Percentiles rank a stretch among this genome's conserved stretches.
These are phyloP conservation scores for Campoletis raptor DNA, from an alignment of 2,888 invertebrate species.

Conservation along the genomic window DNA sequence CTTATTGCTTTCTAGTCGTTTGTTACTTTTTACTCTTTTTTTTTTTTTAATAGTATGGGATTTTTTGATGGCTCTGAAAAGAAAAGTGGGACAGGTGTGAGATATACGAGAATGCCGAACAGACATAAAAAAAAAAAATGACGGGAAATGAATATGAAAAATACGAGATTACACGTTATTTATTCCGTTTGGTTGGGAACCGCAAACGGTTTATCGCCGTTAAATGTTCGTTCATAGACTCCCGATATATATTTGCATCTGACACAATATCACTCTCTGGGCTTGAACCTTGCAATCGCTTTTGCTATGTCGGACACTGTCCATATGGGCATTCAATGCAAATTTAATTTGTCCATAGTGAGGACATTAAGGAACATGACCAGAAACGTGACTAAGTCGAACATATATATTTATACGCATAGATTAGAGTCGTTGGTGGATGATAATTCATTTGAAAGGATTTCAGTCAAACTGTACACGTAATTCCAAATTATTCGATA, in stretches of 20 bases:
- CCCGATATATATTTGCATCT: slow-evolving; percentile 6
- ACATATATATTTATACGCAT: neutral
- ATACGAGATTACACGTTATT: neutral
- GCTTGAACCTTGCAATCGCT: slow-evolving; percentile 7
- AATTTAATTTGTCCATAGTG: slow-evolving; percentile 33
- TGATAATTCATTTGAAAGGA: neutral
- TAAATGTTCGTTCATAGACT: neutral
- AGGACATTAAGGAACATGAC: neutral
- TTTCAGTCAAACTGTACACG: neutral
- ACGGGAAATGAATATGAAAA: slow-evolving; percentile 23
- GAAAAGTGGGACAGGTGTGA: neutral
- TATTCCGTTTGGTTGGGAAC: neutral
- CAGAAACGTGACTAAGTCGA: neutral
- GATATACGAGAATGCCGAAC: neutral
- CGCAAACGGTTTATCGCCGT: slow-evolving; percentile 38
- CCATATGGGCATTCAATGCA: slow-evolving; percentile 56
- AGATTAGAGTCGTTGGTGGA: neutral
- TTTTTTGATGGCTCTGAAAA: neutral
- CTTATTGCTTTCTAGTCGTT: neutral
- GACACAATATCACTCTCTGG: neutral
- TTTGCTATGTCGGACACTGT: neutral
- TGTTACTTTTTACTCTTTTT: neutral
- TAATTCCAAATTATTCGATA: neutral
- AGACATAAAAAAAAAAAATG: neutral
- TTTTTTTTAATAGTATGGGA: neutral